Base-by-base conservation (phyloP, 2,888 invertebrate species). In the Ophion ventricosus region DNA sequence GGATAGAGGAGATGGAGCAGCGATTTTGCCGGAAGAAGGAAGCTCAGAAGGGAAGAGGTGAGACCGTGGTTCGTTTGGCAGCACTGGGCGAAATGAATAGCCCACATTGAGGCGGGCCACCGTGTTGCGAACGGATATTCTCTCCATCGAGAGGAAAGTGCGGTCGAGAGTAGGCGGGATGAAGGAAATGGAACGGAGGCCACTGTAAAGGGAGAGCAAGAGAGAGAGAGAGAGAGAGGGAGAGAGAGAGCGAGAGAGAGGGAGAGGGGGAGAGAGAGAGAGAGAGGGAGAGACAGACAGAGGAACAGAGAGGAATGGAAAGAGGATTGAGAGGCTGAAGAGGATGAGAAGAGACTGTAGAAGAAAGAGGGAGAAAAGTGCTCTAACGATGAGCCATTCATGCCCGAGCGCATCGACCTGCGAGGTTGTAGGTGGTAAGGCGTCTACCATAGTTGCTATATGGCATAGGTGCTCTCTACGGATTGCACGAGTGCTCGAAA, bases 381-480 rank as follows among this genome's bases (percentile, higher is more conserved):
- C 87, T 88, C 86, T 90, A 89, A 90, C 88, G 89, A 87, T 85
- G 84, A 87, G 89, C 87, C 88, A 89, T 87, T 89, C 87, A 88
- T 86, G 84, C 82, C 86, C 85, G 85, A 80, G 87, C 86, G 82
- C 85, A 87, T 87, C 87, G 87, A 86, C 87, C 87, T 83, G 83
- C 80, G 84, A 63, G 85, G 83, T 82, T 86, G 84, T 75, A 81
- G 81, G 75, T 81, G 75, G 84, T 78, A 81, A 84, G 81, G 59
- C 70, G 84, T 76, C 70, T 66, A 63, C 67, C 70, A 64, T 74
- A 66, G 57, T 67, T 64, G 54, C 54, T 64, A 81, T 73, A 80
- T 76, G 56, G 72, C 49, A 76, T 64, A 66, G 85, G 66, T 77
- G 75, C 75, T 77, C 74, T 78, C 81, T 54, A 57, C 64, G 78